Base-by-base conservation (phyloP, 2,797 vertebrate genomes). In the Arrhamphus sclerolepis region DNA sequence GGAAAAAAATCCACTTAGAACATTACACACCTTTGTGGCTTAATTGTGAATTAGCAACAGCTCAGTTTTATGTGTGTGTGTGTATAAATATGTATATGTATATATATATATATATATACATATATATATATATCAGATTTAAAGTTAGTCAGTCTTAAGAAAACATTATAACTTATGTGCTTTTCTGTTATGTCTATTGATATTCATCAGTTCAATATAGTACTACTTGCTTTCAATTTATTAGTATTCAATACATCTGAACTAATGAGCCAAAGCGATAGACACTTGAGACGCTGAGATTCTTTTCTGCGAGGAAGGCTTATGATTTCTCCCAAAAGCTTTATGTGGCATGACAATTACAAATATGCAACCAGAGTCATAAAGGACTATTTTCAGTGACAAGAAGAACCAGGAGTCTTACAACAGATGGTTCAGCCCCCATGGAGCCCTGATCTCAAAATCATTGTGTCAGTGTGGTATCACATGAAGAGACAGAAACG, bases 351-450 rank as follows among this genome's bases (percentile, higher is more conserved):
- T 26, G 28, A 34, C 47, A 57, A 34, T 16, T 2, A 52, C 21
- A 34, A 54, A 48, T 19, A 44, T 31, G 41, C 38, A 60, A 39
- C 22, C 44, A 29, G 26, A 49, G 29, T 58, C 64, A 48, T 7
- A 20, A 44, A 68, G 42, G 66, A 34, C 26, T 41, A 54, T 58
- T n/a, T 53, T 63, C 46, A 58, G 19, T 49, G 4, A 43, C 31
- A 55, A 62, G 62, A 56, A 43, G 24, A 62, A 38, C 26, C 28
- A 47, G 53, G 47, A 42, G 43, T 53, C 53, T 47, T 54, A 51
- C 38, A 68, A 68, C 72, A 69, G 65, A 60, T 74, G 65, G 60
- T 56, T 42, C 24, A 52, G 29, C 44, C 60, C 52, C 42, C 56
- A 51, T 53, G 57, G 41, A 64, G 57, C 50, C 26, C 39, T 40